A percentile compares a stretch with the other conserved stretches of the same genome.
phyloP scores from a whole-genome alignment of 2,113 vertebrate genomes.

The Macroglossus sobrinus region DNA sequence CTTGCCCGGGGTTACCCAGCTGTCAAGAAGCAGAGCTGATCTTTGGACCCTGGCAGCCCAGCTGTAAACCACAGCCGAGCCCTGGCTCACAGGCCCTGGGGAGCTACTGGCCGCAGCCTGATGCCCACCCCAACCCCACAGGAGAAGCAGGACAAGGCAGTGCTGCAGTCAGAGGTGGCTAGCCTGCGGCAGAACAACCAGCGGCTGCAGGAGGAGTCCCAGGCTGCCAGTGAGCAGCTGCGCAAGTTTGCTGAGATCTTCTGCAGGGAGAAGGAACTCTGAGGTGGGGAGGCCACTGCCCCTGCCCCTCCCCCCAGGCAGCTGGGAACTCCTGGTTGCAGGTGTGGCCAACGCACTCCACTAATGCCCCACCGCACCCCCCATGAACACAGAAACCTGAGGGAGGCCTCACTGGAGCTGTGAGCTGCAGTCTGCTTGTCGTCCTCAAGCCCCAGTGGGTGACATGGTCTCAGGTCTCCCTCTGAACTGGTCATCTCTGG shows the following conservation, averaged over 20 bases:
- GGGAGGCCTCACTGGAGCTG: neutral
- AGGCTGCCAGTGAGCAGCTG: constrained; percentile 90
- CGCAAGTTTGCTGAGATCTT: constrained; percentile 90
- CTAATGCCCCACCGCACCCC: neutral
- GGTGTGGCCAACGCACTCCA: neutral
- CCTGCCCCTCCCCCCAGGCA: neutral
- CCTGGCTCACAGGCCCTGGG: neutral
- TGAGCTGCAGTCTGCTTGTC: neutral
- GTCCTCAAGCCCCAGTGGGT: neutral
- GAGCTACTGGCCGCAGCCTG: accelerated
- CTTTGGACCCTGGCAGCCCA: neutral
- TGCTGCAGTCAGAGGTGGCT: constrained; percentile 91
- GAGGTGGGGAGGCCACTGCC: neutral
- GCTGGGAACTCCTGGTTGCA: neutral
- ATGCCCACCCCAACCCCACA: constrained; percentile 54
- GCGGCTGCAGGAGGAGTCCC: constrained; percentile 91
- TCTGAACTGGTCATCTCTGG: neutral
- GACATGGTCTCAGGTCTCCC: neutral
- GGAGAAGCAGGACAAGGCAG: constrained; percentile 95
- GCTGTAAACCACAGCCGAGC: accelerated
- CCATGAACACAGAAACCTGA: neutral
- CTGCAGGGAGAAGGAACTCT: constrained; percentile 80
- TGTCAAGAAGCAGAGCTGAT: neutral
- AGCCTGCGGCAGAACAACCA: constrained; percentile 93
- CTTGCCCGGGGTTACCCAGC: neutral